phyloP scores from a whole-genome alignment of 2,888 invertebrate species.

The Steinernema hermaphroditum region DNA sequence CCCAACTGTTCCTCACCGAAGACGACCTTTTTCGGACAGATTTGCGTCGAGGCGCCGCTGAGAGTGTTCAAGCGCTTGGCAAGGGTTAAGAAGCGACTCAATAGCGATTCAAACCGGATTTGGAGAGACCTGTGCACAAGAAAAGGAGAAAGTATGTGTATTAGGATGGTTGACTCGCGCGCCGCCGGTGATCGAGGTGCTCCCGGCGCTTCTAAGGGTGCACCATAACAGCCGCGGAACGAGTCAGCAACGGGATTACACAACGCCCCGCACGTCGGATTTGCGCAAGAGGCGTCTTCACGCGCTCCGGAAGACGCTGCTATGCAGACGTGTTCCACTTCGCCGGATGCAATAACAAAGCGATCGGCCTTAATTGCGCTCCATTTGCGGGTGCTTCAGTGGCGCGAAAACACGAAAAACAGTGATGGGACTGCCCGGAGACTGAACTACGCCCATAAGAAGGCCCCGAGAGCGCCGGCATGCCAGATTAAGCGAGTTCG shows the following conservation, averaged over 20 bases:
- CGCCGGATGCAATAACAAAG: constrained; percentile 8
- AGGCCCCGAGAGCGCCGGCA: too few species aligned
- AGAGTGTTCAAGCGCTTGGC: constrained; percentile 20
- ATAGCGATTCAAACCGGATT: constrained; percentile 29
- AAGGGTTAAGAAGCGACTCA: constrained; percentile 27
- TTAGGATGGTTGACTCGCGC: constrained; percentile 26
- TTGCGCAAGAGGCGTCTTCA: background rate
- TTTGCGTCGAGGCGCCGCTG: background rate
- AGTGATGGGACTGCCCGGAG: background rate
- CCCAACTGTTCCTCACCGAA: too few species aligned
- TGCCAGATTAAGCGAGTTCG: too few species aligned
- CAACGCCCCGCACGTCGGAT: background rate
- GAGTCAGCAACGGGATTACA: constrained; percentile 10
- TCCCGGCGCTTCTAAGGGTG: constrained; percentile 7
- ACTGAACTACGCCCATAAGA: too few species aligned
- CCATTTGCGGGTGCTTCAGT: constrained; percentile 5
- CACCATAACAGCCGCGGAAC: background rate
- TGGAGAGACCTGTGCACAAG: constrained; percentile 17
- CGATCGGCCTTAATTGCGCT: constrained; percentile 14
- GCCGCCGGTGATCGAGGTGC: constrained; percentile 6
- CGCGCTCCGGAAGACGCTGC: background rate
- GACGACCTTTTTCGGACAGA: background rate
- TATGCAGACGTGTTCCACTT: background rate
- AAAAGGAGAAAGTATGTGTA: constrained; percentile 29
- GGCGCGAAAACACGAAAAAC: constrained; percentile 16